Evolutionary conservation across 2,113 vertebrate genomes (phyloP).

Genomic region (Redunca redunca): DNA sequence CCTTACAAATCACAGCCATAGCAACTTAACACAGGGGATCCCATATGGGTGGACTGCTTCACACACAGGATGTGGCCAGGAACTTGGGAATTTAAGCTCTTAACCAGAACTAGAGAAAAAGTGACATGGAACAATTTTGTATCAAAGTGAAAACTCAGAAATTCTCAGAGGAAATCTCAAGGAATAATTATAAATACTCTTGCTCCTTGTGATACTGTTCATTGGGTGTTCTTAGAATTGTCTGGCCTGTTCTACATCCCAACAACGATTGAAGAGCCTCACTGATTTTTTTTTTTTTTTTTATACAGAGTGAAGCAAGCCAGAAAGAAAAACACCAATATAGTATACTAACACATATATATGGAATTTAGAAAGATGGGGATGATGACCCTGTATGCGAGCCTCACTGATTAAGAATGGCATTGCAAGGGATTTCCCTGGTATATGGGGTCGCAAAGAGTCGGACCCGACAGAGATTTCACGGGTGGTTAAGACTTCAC

Average conservation of each 20-base stretch:
- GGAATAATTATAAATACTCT: neutral
- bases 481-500: neutral
- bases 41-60: constrained; percentile 14
- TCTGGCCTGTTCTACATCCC: neutral
- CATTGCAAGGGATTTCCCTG: neutral
- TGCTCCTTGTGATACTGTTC: neutral
- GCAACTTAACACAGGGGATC: constrained; percentile 42
- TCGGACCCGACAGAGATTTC: too few species aligned
- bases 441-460: neutral
- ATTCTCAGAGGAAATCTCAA: neutral
- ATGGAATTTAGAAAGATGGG: too few species aligned
- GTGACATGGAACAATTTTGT: neutral
- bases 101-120: constrained; percentile 9
- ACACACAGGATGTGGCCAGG: constrained; percentile 21
- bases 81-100: constrained; percentile 27
- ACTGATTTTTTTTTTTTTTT: too few species aligned
- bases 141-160: constrained; percentile 12
- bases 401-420: neutral
- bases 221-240: neutral
- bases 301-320: too few species aligned
- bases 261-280: neutral
- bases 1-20: constrained; percentile 42
- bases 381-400: too few species aligned
- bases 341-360: too few species aligned
- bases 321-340: too few species aligned